Percentiles rank a stretch among this genome's conserved stretches.
Evolutionary conservation across 2,797 vertebrate species (phyloP).

Genomic region (Margarornis squamiger): DNA sequence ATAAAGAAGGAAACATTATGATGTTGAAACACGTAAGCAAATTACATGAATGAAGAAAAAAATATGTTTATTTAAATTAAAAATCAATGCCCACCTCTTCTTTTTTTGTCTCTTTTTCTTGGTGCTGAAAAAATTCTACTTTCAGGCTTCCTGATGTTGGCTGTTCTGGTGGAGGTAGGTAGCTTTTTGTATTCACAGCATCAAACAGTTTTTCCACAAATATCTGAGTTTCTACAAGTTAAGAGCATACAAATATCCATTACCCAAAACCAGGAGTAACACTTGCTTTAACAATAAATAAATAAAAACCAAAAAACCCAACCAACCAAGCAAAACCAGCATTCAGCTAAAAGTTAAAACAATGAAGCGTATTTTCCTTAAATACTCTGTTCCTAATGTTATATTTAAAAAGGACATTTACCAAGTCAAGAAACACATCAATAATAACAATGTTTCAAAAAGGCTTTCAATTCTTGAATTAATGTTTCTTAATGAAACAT

Average conservation of each 20-base stretch:
- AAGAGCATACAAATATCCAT: background rate
- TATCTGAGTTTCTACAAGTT: slow-evolving; percentile 88
- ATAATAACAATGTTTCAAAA: background rate
- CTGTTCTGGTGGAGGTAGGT: slow-evolving; percentile 90
- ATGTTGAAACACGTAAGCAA: background rate
- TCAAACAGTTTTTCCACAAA: slow-evolving; percentile 99
- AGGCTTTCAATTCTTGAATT: background rate
- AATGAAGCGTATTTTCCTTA: background rate
- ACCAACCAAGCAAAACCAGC: background rate
- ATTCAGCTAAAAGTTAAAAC: background rate
- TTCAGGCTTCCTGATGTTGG: slow-evolving; percentile 80
- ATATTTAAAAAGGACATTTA: background rate
- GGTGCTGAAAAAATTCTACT: slow-evolving; percentile 83
- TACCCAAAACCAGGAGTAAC: background rate
- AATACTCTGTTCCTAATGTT: background rate
- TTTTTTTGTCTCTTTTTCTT: slow-evolving; percentile 91
- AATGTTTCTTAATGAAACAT: background rate
- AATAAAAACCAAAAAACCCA: background rate
- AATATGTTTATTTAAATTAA: background rate
- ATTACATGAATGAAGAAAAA: background rate
- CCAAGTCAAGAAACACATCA: background rate
- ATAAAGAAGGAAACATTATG: background rate
- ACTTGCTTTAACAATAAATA: background rate
- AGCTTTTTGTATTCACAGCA: slow-evolving; percentile 94
- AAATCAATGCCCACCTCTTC: slow-evolving; percentile 83